phyloP scores from a whole-genome alignment of 2,888 invertebrate species.

The Eupsilia transversa region DNA sequence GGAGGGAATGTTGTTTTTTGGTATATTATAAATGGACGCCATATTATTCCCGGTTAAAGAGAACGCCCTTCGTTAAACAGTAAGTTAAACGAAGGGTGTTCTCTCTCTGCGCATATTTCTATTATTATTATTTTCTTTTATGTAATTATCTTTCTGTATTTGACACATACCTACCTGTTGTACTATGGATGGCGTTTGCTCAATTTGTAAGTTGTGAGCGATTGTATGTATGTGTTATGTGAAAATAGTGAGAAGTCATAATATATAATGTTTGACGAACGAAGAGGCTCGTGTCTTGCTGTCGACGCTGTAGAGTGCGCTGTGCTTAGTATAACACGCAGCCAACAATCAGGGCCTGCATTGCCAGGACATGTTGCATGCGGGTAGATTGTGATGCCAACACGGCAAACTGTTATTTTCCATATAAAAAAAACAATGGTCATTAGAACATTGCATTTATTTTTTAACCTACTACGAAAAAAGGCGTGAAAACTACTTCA shows the following conservation, averaged over 20 bases:
- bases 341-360: background rate
- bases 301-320: slow-evolving; percentile 17
- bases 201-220: slow-evolving; percentile 15
- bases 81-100: no score
- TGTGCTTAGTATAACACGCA: background rate
- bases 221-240: slow-evolving; percentile 1
- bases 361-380: no score
- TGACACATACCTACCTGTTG: slow-evolving; percentile 11
- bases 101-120: background rate
- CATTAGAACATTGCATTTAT: slow-evolving; percentile 10
- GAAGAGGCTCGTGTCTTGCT: slow-evolving; percentile 15
- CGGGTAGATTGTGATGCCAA: slow-evolving; percentile 10
- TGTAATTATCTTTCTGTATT: background rate
- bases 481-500: no score
- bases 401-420: slow-evolving; percentile 39
- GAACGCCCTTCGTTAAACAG: background rate
- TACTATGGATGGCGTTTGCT: slow-evolving; percentile 17
- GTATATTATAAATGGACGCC: no score
- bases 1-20: no score
- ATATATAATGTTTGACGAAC: slow-evolving; percentile 10
- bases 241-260: slow-evolving; percentile 10
- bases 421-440: slow-evolving; percentile 19
- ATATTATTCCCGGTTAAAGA: background rate
- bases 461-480: background rate
- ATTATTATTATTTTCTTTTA: background rate